Evolutionary conservation across 1,140 invertebrate genomes (phyloP), one percentile per base, ranked within the genome.

Genomic region (Procambarus virginalis): DNA sequence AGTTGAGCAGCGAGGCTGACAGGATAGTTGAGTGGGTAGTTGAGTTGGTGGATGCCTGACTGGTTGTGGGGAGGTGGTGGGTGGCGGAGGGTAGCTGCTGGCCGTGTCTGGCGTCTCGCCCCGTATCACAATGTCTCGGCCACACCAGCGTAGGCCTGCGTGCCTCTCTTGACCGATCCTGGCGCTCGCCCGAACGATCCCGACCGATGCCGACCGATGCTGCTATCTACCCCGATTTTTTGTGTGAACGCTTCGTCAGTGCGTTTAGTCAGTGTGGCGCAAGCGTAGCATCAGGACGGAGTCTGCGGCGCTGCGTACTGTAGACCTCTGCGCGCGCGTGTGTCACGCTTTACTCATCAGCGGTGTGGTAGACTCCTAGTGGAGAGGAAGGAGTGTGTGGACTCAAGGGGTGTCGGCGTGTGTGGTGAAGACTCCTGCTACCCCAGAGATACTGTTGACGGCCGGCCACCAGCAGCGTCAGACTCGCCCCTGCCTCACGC

Each of bases 241-340:
- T 83, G 81, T 70, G 45, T 70, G 81, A 83, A 83, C 81, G 64
- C 82, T 49, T 49, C 82, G 82, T 70, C 64, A 48, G 82, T 73
- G 82, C 64, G 82, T 84, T 70, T 84, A 84, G 82, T 84, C 64
- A 48, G 82, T 84, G 82, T 84, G 68, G 82, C 68, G 82, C 82
- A 60, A 73, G 58, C 82, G 82, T 84, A 68, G 60, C 82, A 84
- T 84, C 46, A 73, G 64, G 82, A 84, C 82, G 82, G 78, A n/a
- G 49, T 58, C 49, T 51, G 49, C 78, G 49, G 78, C 49, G 78
- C 78, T 80, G 78, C 78, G 49, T 51, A 55, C 12, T 51, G 78
- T 58, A 49, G 78, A 51, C 46, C 49, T 80, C 20, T 64, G 60
- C 20, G 60, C 14, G 78, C 48, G 49, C 20, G 68, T 34, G 22